A percentile compares a stretch with the other conserved stretches of the same genome.
Conservation (phyloP, 1,140 invertebrate genomes). For the Diabrotica undecimpunctata region DNA sequence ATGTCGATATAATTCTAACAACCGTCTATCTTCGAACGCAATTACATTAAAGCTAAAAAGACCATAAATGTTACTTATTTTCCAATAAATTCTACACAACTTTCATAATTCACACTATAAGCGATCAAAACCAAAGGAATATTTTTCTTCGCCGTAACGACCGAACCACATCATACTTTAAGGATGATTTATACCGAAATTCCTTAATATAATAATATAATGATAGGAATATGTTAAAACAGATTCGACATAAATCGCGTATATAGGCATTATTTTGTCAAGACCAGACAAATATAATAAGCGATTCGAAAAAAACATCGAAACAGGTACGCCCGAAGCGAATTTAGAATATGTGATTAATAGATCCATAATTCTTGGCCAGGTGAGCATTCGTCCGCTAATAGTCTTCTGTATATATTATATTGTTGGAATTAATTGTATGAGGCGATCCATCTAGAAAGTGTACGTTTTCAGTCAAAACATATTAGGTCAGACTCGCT, state of each 20-base stretch:
- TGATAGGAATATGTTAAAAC: conserved; percentile 18
- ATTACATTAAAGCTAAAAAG: too few species aligned
- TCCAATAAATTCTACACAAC: too few species aligned
- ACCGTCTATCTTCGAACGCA: too few species aligned
- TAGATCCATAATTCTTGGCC: conserved; percentile 38
- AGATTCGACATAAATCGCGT: conserved; percentile 28
- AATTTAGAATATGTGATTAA: conserved; percentile 37
- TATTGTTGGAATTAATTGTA: conserved; percentile 39
- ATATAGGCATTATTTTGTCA: conserved; percentile 41
- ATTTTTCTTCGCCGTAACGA: too few species aligned
- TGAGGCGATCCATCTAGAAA: conserved; percentile 33
- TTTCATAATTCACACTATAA: too few species aligned
- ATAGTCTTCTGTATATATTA: conserved; percentile 38
- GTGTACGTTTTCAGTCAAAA: conserved; percentile 33
- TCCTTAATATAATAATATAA: conserved; percentile 14
- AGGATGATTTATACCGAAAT: conserved; percentile 10
- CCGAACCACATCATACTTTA: not conserved
- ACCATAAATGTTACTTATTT: too few species aligned
- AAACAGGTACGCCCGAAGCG: conserved; percentile 24
- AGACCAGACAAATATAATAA: conserved; percentile 41
- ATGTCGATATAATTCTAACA: too few species aligned
- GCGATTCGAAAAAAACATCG: conserved; percentile 26
- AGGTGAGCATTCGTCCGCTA: conserved; percentile 33
- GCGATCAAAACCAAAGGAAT: too few species aligned
- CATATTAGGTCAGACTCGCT: conserved; percentile 24